Evolutionary conservation across 2,797 vertebrate species (phyloP), one percentile per base, ranked within the genome.

Genomic region (Lagocephalus sceleratus): DNA sequence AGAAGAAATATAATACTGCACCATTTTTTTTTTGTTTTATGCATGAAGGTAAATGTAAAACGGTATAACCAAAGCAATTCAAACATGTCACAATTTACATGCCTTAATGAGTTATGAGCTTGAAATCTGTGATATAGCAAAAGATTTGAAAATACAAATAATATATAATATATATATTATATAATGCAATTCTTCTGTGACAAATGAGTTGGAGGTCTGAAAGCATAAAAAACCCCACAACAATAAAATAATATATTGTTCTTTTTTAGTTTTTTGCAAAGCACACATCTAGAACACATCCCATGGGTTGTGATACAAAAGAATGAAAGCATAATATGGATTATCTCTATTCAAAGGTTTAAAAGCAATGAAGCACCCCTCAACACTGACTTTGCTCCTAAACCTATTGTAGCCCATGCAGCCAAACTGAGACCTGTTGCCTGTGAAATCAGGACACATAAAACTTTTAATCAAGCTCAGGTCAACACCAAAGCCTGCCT

Each of bases 391-490:
- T 35, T 11, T 32, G 47, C 52, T 32, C 6, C 63, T 63, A 43
- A 40, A 54, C 56, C 22, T 58, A 51, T 54, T 44, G n/a, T 17
- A 22, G 21, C 53, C 29, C 32, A 26, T 15, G 12, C 0, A n/a
- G 42, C 50, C n/a, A 22, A 35, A 23, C 22, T 15, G 12, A 56
- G 25, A 51, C 40, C 46, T 58, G 29, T 49, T 66, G 57, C 40
- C 32, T 25, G 11, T 2, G 0, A 20, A 10, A 50, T 17, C n/a
- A 40, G 20, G 23, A 52, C 47, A 58, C 23, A 44, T 16, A 41
- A 35, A 45, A 60, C 49, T 39, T 81, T 78, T 70, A 75, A 76
- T 74, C 51, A 79, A 68, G 56, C 49, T 3, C 23, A 16, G 50
- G 44, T 73, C 40, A 54, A 54, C 40, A 43, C 57, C 46, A 54